These are phyloP conservation scores for Coecobrya sp. DNA, from an alignment of 2,888 invertebrate genomes.

Conservation along the genomic window DNA sequence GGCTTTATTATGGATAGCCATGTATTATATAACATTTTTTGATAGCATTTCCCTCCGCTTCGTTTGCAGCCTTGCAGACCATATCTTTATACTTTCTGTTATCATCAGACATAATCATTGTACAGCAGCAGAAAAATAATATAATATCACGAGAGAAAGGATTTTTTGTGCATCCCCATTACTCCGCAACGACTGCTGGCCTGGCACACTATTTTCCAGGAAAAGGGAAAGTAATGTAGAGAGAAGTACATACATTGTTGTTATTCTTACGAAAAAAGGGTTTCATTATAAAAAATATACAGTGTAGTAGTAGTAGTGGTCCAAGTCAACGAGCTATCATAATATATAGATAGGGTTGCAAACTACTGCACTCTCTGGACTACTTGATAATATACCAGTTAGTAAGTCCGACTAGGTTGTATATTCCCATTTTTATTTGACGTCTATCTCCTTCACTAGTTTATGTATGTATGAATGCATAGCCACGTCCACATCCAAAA, in stretches of 20 bases:
- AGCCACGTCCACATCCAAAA: slow-evolving; percentile 2
- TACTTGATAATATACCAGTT: slow-evolving; percentile 47
- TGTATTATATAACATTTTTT: slow-evolving; percentile 21
- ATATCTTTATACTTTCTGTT: slow-evolving; percentile 45
- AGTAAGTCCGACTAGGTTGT: slow-evolving; percentile 59
- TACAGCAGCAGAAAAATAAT: slow-evolving; percentile 7
- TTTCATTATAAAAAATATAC: too few species aligned
- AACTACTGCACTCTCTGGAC: too few species aligned
- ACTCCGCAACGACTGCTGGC: neutral
- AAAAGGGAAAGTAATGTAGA: slow-evolving; percentile 38
- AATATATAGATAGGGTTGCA: slow-evolving; percentile 62
- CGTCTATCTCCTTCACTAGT: slow-evolving; percentile 50
- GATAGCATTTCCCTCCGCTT: neutral
- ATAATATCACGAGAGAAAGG: slow-evolving; percentile 46
- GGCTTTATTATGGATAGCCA: neutral
- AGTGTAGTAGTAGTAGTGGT: slow-evolving; percentile 32
- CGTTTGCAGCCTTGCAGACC: neutral
- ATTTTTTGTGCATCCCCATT: slow-evolving; percentile 20
- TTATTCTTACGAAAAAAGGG: slow-evolving; percentile 62
- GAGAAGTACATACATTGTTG: slow-evolving; percentile 42
- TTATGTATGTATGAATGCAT: slow-evolving; percentile 38
- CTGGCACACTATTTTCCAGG: slow-evolving; percentile 51
- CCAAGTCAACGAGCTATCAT: slow-evolving; percentile 49
- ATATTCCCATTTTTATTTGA: slow-evolving; percentile 77
- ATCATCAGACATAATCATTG: slow-evolving; percentile 59